Evolutionary conservation across 2,797 vertebrate species (phyloP).

Genomic region (Neosilurus hyrtlii): DNA sequence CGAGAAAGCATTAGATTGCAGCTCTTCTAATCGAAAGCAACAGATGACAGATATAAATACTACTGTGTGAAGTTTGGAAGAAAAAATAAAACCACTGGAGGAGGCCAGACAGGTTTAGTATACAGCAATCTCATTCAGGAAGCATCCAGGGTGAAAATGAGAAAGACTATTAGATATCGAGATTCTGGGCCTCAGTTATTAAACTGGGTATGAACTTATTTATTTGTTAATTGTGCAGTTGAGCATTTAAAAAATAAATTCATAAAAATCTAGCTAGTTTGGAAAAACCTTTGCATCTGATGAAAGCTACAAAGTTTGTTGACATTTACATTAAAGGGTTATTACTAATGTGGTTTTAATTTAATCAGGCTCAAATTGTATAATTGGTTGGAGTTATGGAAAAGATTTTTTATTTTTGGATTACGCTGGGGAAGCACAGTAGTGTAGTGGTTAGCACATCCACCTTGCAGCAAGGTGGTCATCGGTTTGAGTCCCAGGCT

Average conservation of each 20-base stretch:
- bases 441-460: too few species aligned
- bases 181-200: neutral
- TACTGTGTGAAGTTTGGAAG: conserved; percentile 32
- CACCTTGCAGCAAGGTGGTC: too few species aligned
- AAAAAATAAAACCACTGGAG: conserved; percentile 19
- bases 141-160: conserved; percentile 4
- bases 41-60: conserved; percentile 52
- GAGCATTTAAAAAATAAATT: neutral
- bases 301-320: neutral
- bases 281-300: neutral
- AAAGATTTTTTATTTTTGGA: too few species aligned
- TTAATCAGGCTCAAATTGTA: neutral
- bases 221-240: neutral
- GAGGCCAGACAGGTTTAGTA: conserved; percentile 20
- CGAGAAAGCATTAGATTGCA: conserved; percentile 41
- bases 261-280: neutral
- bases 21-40: conserved; percentile 44
- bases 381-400: neutral
- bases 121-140: neutral
- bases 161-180: neutral
- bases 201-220: neutral
- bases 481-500: too few species aligned
- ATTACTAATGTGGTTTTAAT: neutral
- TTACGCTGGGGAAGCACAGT: too few species aligned
- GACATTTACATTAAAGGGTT: neutral